These are phyloP conservation scores for Lanistes nyassanus DNA, from an alignment of 1,140 invertebrate species.

Conservation along the genomic window DNA sequence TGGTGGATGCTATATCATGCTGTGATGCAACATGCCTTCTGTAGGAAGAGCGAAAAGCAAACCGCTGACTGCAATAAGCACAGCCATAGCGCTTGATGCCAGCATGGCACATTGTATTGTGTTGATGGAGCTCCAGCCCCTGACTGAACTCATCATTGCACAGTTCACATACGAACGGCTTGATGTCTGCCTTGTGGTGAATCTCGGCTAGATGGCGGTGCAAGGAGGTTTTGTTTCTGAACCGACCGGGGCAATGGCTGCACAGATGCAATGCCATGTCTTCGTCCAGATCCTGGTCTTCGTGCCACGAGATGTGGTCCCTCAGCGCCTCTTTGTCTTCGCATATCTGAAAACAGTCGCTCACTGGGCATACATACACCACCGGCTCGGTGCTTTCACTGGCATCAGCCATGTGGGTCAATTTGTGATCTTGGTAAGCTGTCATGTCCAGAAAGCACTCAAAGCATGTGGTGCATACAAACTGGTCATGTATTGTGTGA, in stretches of 20 bases:
- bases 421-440: conserved; percentile 16
- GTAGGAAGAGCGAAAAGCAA: conserved; percentile 20
- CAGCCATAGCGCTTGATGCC: conserved; percentile 23
- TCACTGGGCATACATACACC: conserved; percentile 17
- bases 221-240: conserved; percentile 15
- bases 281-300: conserved; percentile 16
- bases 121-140: conserved; percentile 13
- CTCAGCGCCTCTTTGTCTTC: conserved; percentile 18
- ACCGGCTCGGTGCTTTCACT: not conserved
- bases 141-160: conserved; percentile 20
- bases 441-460: conserved; percentile 16
- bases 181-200: conserved; percentile 8
- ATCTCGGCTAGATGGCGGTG: conserved; percentile 19
- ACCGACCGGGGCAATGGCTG: not conserved
- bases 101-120: conserved; percentile 12
- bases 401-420: conserved; percentile 7
- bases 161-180: conserved; percentile 20
- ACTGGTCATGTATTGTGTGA: conserved; percentile 20
- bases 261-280: conserved; percentile 1
- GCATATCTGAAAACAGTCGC: conserved; percentile 23
- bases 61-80: conserved; percentile 19
- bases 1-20: conserved; percentile 21
- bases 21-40: conserved; percentile 18
- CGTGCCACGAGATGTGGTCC: conserved; percentile 23
- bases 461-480: conserved; percentile 15